These are phyloP conservation scores for Mylabris sibirica DNA, from an alignment of 2,888 invertebrate genomes.

Conservation along the genomic window DNA sequence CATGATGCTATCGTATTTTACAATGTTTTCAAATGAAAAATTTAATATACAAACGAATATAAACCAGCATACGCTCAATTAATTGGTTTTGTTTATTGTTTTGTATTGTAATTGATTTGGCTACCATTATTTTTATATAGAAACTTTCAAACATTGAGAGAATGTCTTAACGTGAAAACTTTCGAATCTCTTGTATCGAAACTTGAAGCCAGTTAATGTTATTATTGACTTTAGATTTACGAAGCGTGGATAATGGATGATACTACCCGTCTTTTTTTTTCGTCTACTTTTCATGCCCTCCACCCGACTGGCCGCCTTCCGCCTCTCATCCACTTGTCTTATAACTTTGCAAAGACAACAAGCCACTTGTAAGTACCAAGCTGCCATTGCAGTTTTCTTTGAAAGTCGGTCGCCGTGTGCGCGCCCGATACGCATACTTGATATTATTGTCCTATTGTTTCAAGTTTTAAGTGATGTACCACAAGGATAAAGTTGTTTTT, in stretches of 20 bases:
- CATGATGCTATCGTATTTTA: slow-evolving; percentile 35
- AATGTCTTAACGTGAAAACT: slow-evolving; percentile 36
- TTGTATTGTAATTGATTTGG: slow-evolving; percentile 32
- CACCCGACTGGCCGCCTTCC: no score
- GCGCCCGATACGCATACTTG: slow-evolving; percentile 36
- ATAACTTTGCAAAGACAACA: slow-evolving; percentile 17
- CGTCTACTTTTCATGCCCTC: background rate
- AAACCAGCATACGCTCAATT: slow-evolving; percentile 2
- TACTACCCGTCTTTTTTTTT: slow-evolving; percentile 25
- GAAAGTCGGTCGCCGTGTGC: slow-evolving; percentile 23
- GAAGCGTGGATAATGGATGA: slow-evolving; percentile 55
- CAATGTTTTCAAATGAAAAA: slow-evolving; percentile 23
- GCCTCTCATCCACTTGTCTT: background rate
- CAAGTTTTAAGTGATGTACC: slow-evolving; percentile 23
- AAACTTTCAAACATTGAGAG: slow-evolving; percentile 28
- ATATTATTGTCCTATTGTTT: slow-evolving; percentile 35
- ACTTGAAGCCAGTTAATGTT: slow-evolving; percentile 54
- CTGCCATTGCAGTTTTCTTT: slow-evolving; percentile 36
- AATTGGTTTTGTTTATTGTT: background rate
- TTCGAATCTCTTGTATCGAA: slow-evolving; percentile 41
- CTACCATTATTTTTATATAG: slow-evolving; percentile 34
- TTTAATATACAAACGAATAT: slow-evolving; percentile 22
- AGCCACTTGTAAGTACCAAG: slow-evolving; percentile 20
- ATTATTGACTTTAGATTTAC: slow-evolving; percentile 57
- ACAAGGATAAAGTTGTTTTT: slow-evolving; percentile 25